Conservation (phyloP, 2,888 invertebrate species). For the Dromius quadrimaculatus region DNA sequence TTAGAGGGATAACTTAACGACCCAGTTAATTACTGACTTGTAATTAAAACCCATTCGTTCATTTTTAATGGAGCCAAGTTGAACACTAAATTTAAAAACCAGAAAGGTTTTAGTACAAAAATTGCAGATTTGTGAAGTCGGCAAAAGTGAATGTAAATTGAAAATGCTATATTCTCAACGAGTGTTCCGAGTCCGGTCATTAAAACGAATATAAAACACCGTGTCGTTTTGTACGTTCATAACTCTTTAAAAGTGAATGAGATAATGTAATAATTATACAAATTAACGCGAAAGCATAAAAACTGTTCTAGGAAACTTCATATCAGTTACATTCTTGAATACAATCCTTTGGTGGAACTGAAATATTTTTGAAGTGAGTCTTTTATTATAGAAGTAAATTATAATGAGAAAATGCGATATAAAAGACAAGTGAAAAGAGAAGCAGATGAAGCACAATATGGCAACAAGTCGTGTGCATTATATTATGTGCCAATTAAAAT, state of each 20-base stretch:
- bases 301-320: conserved; percentile 5
- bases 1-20: background rate
- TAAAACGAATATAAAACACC: conserved; percentile 22
- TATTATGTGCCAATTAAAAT: too few species aligned
- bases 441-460: too few species aligned
- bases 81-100: conserved; percentile 18
- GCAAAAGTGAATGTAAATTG: conserved; percentile 5
- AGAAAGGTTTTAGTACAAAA: background rate
- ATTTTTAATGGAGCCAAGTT: background rate
- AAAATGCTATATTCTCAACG: conserved; percentile 30
- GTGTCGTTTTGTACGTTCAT: background rate
- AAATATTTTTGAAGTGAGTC: too few species aligned
- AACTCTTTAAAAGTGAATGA: conserved; percentile 29
- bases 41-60: background rate
- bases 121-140: conserved; percentile 12
- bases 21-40: background rate
- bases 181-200: conserved; percentile 3
- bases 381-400: too few species aligned
- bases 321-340: conserved; percentile 2
- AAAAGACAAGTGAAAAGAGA: too few species aligned
- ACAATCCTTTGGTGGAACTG: background rate
- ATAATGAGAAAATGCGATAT: too few species aligned
- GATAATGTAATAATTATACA: conserved; percentile 36
- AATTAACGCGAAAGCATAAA: conserved; percentile 26
- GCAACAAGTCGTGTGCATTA: too few species aligned